A percentile compares a stretch with the other conserved stretches of the same genome.
These are phyloP conservation scores for Phytoseiulus persimilis DNA, from an alignment of 2,888 invertebrate genomes.

Conservation along the genomic window DNA sequence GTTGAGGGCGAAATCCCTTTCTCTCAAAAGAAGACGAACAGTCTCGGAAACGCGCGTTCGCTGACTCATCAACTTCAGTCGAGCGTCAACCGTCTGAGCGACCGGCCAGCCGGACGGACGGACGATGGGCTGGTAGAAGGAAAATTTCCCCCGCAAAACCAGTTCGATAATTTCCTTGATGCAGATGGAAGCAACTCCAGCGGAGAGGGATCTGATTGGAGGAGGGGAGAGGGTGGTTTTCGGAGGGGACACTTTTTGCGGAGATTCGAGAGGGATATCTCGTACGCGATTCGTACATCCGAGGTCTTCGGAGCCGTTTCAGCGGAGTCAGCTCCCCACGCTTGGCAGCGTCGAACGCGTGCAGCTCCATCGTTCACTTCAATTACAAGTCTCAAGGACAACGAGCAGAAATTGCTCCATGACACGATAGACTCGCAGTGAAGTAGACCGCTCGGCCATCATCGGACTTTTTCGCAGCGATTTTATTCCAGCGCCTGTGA, in stretches of 20 bases:
- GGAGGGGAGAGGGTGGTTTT: not conserved
- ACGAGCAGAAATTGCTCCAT: not conserved
- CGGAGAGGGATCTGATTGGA: not conserved
- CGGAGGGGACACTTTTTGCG: not conserved
- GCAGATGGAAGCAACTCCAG: not conserved
- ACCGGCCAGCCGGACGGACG: not conserved
- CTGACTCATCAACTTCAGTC: constrained; percentile 5
- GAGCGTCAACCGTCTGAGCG: not conserved
- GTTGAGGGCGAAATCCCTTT: not conserved
- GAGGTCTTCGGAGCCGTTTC: not conserved
- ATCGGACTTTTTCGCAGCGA: not conserved
- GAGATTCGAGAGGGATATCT: not conserved
- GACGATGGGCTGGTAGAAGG: not conserved
- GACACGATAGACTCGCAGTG: not conserved
- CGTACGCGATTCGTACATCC: not conserved
- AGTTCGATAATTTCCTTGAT: not conserved
- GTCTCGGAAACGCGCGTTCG: not conserved
- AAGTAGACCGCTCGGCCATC: not conserved
- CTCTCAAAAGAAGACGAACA: not conserved
- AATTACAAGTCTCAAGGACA: not conserved
- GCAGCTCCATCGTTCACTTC: not conserved
- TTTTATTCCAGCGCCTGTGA: not conserved
- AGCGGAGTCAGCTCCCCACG: not conserved
- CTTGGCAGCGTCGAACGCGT: not conserved
- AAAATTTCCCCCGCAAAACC: not conserved